A percentile compares a stretch with the other conserved stretches of the same genome.
Conservation (phyloP, 2,888 invertebrate genomes). For the Amphipyra berbera region DNA sequence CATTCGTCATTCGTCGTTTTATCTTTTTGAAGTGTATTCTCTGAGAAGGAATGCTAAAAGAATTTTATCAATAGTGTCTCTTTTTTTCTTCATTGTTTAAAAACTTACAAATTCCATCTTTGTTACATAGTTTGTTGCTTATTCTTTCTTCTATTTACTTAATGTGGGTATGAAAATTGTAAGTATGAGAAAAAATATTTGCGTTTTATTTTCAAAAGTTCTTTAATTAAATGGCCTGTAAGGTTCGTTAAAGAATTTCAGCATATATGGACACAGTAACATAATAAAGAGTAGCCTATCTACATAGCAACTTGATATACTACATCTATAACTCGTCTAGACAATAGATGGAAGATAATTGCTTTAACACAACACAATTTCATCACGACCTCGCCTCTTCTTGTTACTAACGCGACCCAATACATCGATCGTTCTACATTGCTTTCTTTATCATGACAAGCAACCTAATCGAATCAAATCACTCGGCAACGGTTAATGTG, state of each 20-base stretch:
- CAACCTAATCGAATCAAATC: constrained; percentile 4
- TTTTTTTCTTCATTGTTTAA: too few relatives aligned
- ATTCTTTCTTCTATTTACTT: too few relatives aligned
- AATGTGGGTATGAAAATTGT: too few relatives aligned
- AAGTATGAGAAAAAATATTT: too few relatives aligned
- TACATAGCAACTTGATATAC: constrained; percentile 27
- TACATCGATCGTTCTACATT: constrained; percentile 49
- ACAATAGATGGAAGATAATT: constrained; percentile 70
- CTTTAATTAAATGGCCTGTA: too few relatives aligned
- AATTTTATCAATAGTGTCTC: too few relatives aligned
- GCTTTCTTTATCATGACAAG: constrained; percentile 37
- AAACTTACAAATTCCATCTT: too few relatives aligned
- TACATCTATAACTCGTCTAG: constrained; percentile 59
- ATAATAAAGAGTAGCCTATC: constrained; percentile 17
- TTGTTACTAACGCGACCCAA: constrained; percentile 45
- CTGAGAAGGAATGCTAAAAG: too few relatives aligned
- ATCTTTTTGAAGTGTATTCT: too few relatives aligned
- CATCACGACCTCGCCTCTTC: constrained; percentile 39
- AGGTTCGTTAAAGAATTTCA: not conserved
- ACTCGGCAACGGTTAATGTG: constrained; percentile 34
- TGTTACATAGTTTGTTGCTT: too few relatives aligned
- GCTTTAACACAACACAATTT: constrained; percentile 63
- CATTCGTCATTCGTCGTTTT: too few relatives aligned
- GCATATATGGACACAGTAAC: not conserved
- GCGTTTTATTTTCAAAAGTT: too few relatives aligned